Evolutionary conservation across 2,888 invertebrate species (phyloP).

Genomic region (Erebia aethiops): DNA sequence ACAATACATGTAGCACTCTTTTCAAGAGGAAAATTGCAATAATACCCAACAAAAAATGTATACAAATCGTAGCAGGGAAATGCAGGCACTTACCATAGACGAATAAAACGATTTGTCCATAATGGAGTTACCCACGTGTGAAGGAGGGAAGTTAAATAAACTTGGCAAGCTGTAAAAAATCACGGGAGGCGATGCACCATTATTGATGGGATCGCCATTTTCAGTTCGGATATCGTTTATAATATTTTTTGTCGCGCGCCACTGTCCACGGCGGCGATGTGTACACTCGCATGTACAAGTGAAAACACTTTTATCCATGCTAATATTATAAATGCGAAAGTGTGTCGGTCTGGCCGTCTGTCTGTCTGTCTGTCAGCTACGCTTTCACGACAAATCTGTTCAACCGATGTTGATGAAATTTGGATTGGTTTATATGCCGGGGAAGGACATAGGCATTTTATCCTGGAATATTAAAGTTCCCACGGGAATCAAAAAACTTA

Average conservation of each 20-base stretch:
- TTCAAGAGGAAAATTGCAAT: background rate
- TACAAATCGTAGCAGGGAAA: slow-evolving; percentile 2
- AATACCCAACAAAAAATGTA: background rate
- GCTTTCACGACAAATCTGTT: too few relatives aligned
- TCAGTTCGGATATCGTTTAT: slow-evolving; percentile 66
- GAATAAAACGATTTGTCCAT: slow-evolving; percentile 27
- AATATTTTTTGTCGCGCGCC: slow-evolving; percentile 64
- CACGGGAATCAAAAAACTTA: too few relatives aligned
- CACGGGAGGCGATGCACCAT: slow-evolving; percentile 49
- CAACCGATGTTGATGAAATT: too few relatives aligned
- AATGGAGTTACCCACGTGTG: slow-evolving; percentile 30
- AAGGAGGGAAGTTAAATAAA: slow-evolving; percentile 32
- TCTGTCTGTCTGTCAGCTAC: too few relatives aligned
- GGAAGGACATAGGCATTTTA: too few relatives aligned
- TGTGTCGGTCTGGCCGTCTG: too few relatives aligned
- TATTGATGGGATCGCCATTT: slow-evolving; percentile 69
- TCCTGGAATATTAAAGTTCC: too few relatives aligned
- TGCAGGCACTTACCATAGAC: background rate
- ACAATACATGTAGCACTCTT: background rate
- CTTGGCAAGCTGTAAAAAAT: slow-evolving; percentile 32
- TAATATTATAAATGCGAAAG: too few relatives aligned
- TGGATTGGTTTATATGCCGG: too few relatives aligned
- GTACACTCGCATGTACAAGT: slow-evolving; percentile 49
- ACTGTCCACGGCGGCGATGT: slow-evolving; percentile 47
- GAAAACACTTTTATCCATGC: too few relatives aligned